These are phyloP conservation scores for Nemapogon koenigi DNA, from an alignment of 2,888 invertebrate genomes.

Conservation along the genomic window DNA sequence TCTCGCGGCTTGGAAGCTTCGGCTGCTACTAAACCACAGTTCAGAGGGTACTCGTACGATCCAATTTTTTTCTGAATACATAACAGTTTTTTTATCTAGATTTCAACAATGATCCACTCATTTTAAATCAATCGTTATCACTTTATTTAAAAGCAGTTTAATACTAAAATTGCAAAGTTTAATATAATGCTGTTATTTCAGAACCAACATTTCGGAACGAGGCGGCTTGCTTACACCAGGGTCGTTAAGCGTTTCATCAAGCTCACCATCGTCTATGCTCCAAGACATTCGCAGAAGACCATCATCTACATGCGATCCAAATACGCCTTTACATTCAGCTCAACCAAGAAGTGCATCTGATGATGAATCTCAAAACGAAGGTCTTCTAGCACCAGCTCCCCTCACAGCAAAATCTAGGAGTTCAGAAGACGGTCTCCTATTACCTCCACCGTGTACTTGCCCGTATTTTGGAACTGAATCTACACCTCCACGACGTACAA, in stretches of 20 bases:
- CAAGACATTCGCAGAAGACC: conserved; percentile 40
- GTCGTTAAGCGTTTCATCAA: conserved; percentile 50
- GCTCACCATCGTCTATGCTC: conserved; percentile 55
- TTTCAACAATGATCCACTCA: no score
- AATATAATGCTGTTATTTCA: no score
- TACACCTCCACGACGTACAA: conserved; percentile 53
- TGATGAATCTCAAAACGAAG: conserved; percentile 40
- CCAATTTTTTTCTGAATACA: no score
- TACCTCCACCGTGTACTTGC: conserved; percentile 82
- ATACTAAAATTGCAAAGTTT: no score
- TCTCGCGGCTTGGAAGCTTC: conserved; percentile 82
- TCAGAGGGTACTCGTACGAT: conserved; percentile 49
- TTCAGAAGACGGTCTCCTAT: conserved; percentile 55
- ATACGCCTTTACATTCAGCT: conserved; percentile 29
- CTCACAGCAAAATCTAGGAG: conserved; percentile 49
- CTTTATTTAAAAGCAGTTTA: no score
- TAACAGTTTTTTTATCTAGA: no score
- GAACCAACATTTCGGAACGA: conserved; percentile 46
- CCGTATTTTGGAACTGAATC: conserved; percentile 80
- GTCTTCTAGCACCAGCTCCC: conserved; percentile 39
- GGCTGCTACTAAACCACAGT: conserved; percentile 51
- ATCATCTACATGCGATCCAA: conserved; percentile 41
- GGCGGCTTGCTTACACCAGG: conserved; percentile 54
- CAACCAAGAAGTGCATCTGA: conserved; percentile 52
- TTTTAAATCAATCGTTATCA: no score